phyloP scores from a whole-genome alignment of 2,888 invertebrate genomes.

The Apamea monoglypha region DNA sequence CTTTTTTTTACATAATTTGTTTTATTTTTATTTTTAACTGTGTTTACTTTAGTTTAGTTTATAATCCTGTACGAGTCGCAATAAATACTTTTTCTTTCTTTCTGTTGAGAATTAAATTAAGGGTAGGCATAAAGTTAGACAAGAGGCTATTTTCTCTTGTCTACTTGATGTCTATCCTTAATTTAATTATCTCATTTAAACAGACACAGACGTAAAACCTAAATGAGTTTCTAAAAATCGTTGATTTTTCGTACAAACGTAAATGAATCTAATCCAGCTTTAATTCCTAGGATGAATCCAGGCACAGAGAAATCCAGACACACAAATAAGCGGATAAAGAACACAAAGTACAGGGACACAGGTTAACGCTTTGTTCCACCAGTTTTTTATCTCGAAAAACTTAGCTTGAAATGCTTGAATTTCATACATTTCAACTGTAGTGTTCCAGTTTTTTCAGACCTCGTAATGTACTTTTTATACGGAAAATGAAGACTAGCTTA shows the following conservation, averaged over 20 bases:
- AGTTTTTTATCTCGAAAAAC: constrained; percentile 49
- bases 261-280: constrained; percentile 34
- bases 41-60: no score
- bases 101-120: not conserved
- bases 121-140: not conserved
- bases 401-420: constrained; percentile 42
- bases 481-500: constrained; percentile 9
- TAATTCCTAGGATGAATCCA: constrained; percentile 48
- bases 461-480: constrained; percentile 25
- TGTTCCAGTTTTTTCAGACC: constrained; percentile 1
- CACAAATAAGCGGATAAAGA: constrained; percentile 59
- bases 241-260: not conserved
- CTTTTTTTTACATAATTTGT: no score
- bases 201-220: not conserved
- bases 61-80: no score
- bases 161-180: not conserved
- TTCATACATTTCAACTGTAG: constrained; percentile 49
- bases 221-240: constrained; percentile 22
- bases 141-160: not conserved
- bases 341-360: constrained; percentile 41
- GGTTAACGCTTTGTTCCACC: constrained; percentile 54
- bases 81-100: no score
- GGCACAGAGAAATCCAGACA: constrained; percentile 40
- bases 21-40: no score
- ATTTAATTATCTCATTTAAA: constrained; percentile 14